Conservation (phyloP, 2,888 invertebrate species). For the Ennomos erosarius region DNA sequence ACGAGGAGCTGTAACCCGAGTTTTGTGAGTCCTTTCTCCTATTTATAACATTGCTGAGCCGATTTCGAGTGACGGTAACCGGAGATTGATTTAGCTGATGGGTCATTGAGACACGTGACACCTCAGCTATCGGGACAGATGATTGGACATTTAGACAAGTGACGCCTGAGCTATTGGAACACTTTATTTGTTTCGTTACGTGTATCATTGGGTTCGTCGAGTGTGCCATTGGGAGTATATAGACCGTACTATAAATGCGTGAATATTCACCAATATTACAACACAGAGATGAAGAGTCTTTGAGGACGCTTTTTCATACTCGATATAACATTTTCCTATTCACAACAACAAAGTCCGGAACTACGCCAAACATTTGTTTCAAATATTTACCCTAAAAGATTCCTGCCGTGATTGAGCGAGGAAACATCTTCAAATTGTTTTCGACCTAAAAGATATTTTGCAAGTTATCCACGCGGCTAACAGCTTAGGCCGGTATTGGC, state of each 20-base stretch:
- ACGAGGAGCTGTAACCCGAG: conserved; percentile 69
- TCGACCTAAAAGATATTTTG: conserved; percentile 26
- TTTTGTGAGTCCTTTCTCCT: conserved; percentile 61
- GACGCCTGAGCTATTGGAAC: conserved; percentile 8
- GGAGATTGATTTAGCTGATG: conserved; percentile 61
- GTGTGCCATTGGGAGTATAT: conserved; percentile 4
- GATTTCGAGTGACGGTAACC: conserved; percentile 67
- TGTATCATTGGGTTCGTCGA: conserved; percentile 5
- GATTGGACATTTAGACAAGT: conserved; percentile 28
- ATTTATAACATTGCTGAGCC: conserved; percentile 69
- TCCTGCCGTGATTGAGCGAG: conserved; percentile 25
- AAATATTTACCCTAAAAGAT: conserved; percentile 31
- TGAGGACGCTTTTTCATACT: not conserved
- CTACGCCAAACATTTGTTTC: conserved; percentile 26
- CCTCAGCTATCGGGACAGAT: conserved; percentile 26
- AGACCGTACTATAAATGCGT: too few relatives aligned
- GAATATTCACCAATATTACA: too few relatives aligned
- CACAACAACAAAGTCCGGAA: conserved; percentile 19
- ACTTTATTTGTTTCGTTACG: conserved; percentile 8
- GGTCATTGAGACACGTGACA: conserved; percentile 53
- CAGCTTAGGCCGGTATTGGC: conserved; percentile 51
- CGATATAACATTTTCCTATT: conserved; percentile 15
- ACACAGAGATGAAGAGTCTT: too few relatives aligned
- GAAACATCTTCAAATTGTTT: conserved; percentile 25
- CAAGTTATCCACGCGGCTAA: conserved; percentile 45